Evolutionary conservation across 2,113 vertebrate species (phyloP), one percentile per base, ranked within the genome.

Genomic region (Anarrhichthys ocellatus): DNA sequence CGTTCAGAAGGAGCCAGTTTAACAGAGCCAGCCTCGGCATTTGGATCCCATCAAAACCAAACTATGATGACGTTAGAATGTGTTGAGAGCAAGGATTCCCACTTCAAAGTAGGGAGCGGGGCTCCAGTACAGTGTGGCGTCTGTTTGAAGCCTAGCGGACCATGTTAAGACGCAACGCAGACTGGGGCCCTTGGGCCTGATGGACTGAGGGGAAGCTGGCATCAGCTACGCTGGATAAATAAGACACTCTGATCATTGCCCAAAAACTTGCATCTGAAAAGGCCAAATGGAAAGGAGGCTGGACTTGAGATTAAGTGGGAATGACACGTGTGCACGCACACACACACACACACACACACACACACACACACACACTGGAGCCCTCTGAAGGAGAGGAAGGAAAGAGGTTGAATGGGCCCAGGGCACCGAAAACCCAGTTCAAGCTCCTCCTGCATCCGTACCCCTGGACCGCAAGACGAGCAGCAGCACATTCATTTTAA

Each of bases 401-500:
- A 81, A 50, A 34, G 66, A 88, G 86, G 84, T 52, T 84, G 63
- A 88, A 73, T 73, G 62, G 13, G 56, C 61, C 71, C 78, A 13
- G 44, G 7, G 67, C 62, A 52, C 22, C 46, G 11, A 36, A 50
- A 81, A 58, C 17, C 46, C 18, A 44, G 69, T 14, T 73, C n/a
- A 67, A 58, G 34, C 73, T 75, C 74, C 36, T 78, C 20, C 78
- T 58, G 52, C 56, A 62, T 66, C 82, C 5, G n/a, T 29, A 24
- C 81, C 76, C 73, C 79, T 40, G 58, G 85, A 89, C 84, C 83
- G 52, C 83, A 88, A 83, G 76, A 92, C 86, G 65, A 89, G 88
- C 87, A 77, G 86, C 82, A 72, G 66, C 85, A 71, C 81, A 88
- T 94, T 91, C 1, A 90, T 91, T 93, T 92, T 89, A 89, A 90